Conservation (phyloP, 2,113 vertebrate species). For the Ibidorhyncha struthersii region DNA sequence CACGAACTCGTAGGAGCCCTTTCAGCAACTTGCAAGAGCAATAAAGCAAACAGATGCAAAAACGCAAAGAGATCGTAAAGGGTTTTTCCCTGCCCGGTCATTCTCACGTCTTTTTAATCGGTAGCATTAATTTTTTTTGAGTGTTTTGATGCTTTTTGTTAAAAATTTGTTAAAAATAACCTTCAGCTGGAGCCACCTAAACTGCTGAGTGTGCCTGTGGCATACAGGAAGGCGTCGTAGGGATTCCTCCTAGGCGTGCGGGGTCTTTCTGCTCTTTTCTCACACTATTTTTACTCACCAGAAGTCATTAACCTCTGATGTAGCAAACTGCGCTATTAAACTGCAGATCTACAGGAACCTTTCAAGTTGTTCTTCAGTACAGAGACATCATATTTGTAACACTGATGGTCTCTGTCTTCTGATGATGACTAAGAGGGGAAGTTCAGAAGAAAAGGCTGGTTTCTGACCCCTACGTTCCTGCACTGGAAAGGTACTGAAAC, state of each 20-base stretch:
- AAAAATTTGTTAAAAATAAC: accelerated
- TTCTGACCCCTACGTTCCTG: not conserved
- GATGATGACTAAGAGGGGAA: not conserved
- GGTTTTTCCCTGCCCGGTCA: not conserved
- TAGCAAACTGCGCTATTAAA: not conserved
- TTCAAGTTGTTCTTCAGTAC: not conserved
- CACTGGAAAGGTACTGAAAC: not conserved
- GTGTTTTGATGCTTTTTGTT: not conserved
- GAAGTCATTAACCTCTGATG: not conserved
- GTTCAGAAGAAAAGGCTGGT: not conserved
- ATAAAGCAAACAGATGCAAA: not conserved
- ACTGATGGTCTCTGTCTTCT: not conserved
- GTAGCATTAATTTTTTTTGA: not conserved
- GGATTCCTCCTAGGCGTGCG: not conserved
- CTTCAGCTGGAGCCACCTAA: not conserved
- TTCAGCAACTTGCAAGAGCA: not conserved
- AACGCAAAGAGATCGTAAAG: accelerated
- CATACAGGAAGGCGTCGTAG: not conserved
- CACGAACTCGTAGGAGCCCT: accelerated
- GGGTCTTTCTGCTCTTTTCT: not conserved
- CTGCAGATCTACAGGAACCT: not conserved
- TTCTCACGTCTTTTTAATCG: not conserved
- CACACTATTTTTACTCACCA: not conserved
- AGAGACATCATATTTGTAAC: not conserved
- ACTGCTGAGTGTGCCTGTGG: not conserved